Conservation (phyloP, 2,113 vertebrate genomes). For the Petaurus breviceps region DNA sequence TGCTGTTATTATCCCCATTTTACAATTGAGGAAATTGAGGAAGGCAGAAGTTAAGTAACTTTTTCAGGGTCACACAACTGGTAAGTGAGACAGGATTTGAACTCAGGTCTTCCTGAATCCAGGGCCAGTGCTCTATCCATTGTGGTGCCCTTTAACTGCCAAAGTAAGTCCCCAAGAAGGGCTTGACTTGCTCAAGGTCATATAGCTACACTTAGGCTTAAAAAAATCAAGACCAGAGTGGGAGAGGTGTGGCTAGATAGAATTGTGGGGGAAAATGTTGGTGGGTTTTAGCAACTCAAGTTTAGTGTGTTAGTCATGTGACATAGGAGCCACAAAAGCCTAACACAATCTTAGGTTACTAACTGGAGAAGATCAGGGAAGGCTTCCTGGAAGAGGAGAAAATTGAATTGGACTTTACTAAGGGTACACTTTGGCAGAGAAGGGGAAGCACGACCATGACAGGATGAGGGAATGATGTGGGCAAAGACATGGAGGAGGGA, state of each 20-base stretch:
- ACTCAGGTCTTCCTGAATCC: neutral
- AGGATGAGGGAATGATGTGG: neutral
- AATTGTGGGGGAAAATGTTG: neutral
- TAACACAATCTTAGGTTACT: neutral
- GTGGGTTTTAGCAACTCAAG: neutral
- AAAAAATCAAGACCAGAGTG: neutral
- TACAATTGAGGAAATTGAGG: neutral
- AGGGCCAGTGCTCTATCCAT: neutral
- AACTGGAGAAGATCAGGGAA: neutral
- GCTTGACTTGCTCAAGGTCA: neutral
- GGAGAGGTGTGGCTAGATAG: neutral
- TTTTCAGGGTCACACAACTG: neutral
- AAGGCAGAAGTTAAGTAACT: neutral
- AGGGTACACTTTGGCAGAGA: neutral
- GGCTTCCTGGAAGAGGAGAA: neutral
- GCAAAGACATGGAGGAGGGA: too few species aligned
- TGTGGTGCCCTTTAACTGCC: neutral
- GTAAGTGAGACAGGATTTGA: neutral
- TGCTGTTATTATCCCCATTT: neutral
- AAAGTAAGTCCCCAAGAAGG: neutral
- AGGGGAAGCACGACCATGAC: neutral
- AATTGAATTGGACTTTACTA: neutral
- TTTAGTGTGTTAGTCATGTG: neutral
- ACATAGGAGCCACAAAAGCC: neutral
- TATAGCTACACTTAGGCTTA: neutral